Percentiles rank a stretch among this genome's conserved stretches.
Conservation (phyloP, 2,888 invertebrate genomes). For the Cloeon dipterum region DNA sequence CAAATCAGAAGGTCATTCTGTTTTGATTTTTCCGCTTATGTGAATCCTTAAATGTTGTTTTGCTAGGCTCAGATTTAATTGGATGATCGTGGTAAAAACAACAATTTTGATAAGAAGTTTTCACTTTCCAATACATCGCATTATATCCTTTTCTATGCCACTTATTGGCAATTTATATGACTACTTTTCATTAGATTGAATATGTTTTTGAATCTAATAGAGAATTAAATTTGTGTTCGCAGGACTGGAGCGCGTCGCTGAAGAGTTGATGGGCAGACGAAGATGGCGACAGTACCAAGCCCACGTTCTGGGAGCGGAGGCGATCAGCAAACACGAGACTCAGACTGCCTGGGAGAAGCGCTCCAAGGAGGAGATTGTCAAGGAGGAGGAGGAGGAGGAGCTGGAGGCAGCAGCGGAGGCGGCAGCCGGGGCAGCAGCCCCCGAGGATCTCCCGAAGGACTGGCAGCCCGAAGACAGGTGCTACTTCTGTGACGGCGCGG, state of each 20-base stretch:
- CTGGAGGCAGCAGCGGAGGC: conserved; percentile 11
- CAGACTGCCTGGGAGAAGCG: background rate
- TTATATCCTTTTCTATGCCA: too few relatives aligned
- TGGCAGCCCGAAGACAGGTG: conserved; percentile 70
- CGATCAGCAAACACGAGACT: conserved; percentile 9
- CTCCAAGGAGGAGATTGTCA: conserved; percentile 1
- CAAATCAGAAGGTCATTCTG: too few relatives aligned
- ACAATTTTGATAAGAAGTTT: too few relatives aligned
- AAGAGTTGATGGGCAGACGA: conserved; percentile 92
- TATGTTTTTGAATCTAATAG: too few relatives aligned
- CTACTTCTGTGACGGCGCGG: conserved; percentile 52
- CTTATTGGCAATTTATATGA: too few relatives aligned
- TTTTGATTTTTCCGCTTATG: too few relatives aligned
- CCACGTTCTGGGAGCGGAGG: conserved; percentile 7
- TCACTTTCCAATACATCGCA: too few relatives aligned
- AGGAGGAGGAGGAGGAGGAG: conserved; percentile 8
- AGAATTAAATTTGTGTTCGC: conserved; percentile 19
- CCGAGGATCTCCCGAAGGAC: conserved; percentile 11
- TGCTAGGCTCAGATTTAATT: too few relatives aligned
- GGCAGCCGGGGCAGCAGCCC: conserved; percentile 10
- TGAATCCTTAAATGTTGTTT: too few relatives aligned
- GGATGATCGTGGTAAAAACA: too few relatives aligned
- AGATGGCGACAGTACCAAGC: conserved; percentile 90
- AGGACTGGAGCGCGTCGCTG: conserved; percentile 92
- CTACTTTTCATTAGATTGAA: too few relatives aligned